These are phyloP conservation scores for Enteromius unitaeniatus DNA, from an alignment of 2,797 vertebrate genomes.

Conservation along the genomic window DNA sequence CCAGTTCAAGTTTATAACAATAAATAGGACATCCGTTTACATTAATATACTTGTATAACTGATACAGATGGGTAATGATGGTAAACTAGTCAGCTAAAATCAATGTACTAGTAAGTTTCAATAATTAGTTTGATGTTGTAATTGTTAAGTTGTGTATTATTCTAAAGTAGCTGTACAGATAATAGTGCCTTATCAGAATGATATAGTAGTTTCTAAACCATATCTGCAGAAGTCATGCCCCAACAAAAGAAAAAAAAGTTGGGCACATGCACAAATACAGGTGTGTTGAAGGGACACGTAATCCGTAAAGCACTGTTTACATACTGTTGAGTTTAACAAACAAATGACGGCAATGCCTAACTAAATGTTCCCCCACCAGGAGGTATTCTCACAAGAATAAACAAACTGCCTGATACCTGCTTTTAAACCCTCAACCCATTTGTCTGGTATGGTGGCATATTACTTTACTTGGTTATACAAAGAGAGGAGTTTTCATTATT, in stretches of 20 bases:
- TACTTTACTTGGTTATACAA: background rate
- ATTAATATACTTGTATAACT: background rate
- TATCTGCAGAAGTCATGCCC: background rate
- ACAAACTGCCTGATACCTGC: background rate
- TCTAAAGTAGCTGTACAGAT: background rate
- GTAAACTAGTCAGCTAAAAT: background rate
- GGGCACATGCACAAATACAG: background rate
- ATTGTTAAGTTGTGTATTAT: background rate
- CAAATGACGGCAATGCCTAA: background rate
- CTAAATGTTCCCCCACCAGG: background rate
- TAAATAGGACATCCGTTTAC: background rate
- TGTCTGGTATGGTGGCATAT: background rate
- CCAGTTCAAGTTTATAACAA: background rate
- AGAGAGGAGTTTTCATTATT: background rate
- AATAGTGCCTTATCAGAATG: background rate
- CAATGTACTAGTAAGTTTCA: too few species aligned
- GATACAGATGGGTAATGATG: background rate
- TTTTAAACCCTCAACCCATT: background rate
- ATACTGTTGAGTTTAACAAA: background rate
- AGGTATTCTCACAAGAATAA: background rate
- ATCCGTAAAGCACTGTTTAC: constrained; percentile 1
- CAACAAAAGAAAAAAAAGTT: background rate
- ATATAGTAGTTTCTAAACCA: background rate
- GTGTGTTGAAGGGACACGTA: background rate
- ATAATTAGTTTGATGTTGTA: too few species aligned